Evolutionary conservation across 2,888 invertebrate species (phyloP).

Genomic region (Eupithecia insigniata): DNA sequence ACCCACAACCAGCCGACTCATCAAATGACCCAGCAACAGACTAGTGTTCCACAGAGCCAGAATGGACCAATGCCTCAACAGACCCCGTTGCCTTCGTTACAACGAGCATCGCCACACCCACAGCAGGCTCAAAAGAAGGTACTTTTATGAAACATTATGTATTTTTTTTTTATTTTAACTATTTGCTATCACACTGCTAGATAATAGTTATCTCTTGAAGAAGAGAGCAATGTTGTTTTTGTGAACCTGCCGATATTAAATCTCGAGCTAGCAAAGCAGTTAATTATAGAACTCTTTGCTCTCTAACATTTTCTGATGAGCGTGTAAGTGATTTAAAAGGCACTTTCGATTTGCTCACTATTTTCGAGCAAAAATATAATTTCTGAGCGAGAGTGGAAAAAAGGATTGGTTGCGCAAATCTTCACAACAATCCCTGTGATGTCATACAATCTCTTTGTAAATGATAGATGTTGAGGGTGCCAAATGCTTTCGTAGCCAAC

Average conservation of each 20-base stretch:
- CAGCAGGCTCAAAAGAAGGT: constrained; percentile 58
- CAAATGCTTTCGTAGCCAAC: not conserved
- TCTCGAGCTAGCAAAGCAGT: too few relatives aligned
- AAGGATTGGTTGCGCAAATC: not conserved
- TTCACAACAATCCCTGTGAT: not conserved
- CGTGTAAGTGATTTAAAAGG: too few relatives aligned
- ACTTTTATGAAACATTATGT: too few relatives aligned
- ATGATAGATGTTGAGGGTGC: not conserved
- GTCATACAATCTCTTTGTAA: not conserved
- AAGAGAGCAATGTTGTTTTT: too few relatives aligned
- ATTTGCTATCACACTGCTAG: not conserved
- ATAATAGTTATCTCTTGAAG: not conserved
- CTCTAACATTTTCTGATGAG: not conserved
- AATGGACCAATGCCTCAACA: constrained; percentile 68
- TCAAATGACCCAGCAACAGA: constrained; percentile 56
- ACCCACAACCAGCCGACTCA: constrained; percentile 66
- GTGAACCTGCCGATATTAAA: too few relatives aligned
- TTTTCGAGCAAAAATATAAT: not conserved
- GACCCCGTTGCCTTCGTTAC: constrained; percentile 56
- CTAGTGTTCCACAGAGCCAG: constrained; percentile 59
- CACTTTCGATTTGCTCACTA: not conserved
- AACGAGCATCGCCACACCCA: constrained; percentile 57
- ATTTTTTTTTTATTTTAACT: too few relatives aligned
- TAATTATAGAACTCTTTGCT: too few relatives aligned
- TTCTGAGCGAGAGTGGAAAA: not conserved